phyloP scores from a whole-genome alignment of 2,888 invertebrate species.

The Caenorhabditis plicata region DNA sequence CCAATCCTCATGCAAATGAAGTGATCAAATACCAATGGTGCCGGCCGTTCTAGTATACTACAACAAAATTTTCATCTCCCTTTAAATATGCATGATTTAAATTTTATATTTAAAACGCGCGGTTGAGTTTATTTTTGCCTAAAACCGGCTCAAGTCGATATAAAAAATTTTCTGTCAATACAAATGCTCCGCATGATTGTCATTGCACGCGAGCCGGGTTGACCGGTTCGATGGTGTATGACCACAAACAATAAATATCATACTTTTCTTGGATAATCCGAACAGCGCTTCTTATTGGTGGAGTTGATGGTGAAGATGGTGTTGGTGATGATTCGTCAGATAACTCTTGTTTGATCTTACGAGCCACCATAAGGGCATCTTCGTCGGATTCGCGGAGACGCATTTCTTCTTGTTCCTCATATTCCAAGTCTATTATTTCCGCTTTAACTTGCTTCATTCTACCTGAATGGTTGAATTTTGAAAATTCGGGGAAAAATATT shows the following conservation, averaged over 20 bases:
- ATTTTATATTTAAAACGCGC: no score
- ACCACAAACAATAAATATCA: constrained; percentile 3
- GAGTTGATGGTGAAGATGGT: constrained; percentile 2
- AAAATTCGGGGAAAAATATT: not conserved
- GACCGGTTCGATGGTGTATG: not conserved
- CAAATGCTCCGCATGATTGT: no score
- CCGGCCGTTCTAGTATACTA: constrained; percentile 7
- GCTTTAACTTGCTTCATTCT: constrained; percentile 32
- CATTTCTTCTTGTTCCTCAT: constrained; percentile 26
- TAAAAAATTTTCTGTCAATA: no score
- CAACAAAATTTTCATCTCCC: no score
- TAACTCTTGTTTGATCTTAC: constrained; percentile 42
- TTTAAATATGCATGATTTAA: no score
- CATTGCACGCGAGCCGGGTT: not conserved
- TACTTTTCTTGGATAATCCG: constrained; percentile 11
- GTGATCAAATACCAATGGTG: constrained; percentile 40
- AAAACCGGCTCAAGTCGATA: no score
- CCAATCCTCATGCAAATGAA: constrained; percentile 48
- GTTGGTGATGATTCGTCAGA: constrained; percentile 9
- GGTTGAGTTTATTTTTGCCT: no score
- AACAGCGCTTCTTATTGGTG: not conserved
- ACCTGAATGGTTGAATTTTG: not conserved
- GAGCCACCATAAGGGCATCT: constrained; percentile 36
- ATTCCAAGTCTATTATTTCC: constrained; percentile 32
- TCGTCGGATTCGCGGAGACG: constrained; percentile 22